Percentiles rank a stretch among this genome's conserved stretches.
Evolutionary conservation across 2,888 invertebrate species (phyloP).

Genomic region (Diaphora mendica): DNA sequence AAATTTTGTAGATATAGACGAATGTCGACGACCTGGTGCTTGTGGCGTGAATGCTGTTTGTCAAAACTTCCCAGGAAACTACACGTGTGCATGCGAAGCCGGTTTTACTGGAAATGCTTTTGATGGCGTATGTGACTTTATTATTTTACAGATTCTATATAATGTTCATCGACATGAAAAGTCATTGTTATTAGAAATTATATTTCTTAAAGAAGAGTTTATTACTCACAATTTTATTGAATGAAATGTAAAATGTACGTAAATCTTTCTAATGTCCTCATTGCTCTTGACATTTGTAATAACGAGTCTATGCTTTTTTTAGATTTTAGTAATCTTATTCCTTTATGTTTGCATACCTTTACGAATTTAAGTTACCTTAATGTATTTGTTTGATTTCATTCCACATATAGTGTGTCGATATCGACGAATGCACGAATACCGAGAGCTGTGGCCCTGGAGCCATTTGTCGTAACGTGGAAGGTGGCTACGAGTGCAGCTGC

Average conservation of each 20-base stretch:
- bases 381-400: constrained; percentile 2
- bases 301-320: not conserved
- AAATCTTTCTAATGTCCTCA: not conserved
- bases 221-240: not conserved
- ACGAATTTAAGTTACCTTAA: not conserved
- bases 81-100: constrained; percentile 93
- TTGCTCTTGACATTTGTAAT: not conserved
- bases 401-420: constrained; percentile 89
- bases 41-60: constrained; percentile 94
- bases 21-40: constrained; percentile 92
- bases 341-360: not conserved
- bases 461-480: constrained; percentile 92
- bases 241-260: no score
- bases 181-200: not conserved
- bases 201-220: not conserved
- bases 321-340: not conserved
- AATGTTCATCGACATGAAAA: not conserved
- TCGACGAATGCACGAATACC: constrained; percentile 92
- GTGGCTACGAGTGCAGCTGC: constrained; percentile 94
- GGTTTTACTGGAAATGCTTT: constrained; percentile 94
- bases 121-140: constrained; percentile 73
- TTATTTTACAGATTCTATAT: not conserved
- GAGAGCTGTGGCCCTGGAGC: constrained; percentile 93
- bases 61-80: constrained; percentile 94
- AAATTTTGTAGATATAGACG: constrained; percentile 91